These are phyloP conservation scores for Dicranocentrus wangi DNA, from an alignment of 2,888 invertebrate genomes.

Conservation along the genomic window DNA sequence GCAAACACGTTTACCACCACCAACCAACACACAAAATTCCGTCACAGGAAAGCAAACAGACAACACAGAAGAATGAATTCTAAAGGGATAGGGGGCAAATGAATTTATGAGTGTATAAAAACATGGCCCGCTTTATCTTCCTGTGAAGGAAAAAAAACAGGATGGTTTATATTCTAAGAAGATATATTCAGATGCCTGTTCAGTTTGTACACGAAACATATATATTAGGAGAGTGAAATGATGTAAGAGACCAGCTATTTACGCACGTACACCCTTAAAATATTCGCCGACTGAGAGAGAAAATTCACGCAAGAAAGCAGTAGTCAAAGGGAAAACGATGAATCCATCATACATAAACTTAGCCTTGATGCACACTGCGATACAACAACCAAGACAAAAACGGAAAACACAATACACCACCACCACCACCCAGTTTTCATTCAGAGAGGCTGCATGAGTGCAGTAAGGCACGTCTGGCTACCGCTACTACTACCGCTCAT, in stretches of 20 bases:
- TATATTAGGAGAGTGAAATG: background rate
- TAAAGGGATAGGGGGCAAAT: conserved; percentile 32
- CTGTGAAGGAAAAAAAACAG: background rate
- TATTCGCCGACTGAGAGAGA: conserved; percentile 26
- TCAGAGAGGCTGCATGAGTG: conserved; percentile 9
- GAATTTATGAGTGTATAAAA: conserved; percentile 47
- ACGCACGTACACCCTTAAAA: conserved; percentile 57
- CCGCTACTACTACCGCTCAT: too few species aligned
- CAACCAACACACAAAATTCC: conserved; percentile 3
- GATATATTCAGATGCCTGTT: too few species aligned
- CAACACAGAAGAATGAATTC: conserved; percentile 29
- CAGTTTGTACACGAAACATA: conserved; percentile 16
- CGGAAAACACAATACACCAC: conserved; percentile 20
- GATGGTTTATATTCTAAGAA: background rate
- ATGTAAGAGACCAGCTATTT: conserved; percentile 38
- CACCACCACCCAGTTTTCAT: conserved; percentile 16
- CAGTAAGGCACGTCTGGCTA: too few species aligned
- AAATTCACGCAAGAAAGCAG: conserved; percentile 34
- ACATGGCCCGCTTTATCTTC: conserved; percentile 10
- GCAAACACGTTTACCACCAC: conserved; percentile 24
- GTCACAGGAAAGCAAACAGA: conserved; percentile 21
- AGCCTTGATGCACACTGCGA: conserved; percentile 8
- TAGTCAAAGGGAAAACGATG: conserved; percentile 27
- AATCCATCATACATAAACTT: conserved; percentile 32
- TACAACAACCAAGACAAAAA: background rate